Evolutionary conservation across 2,797 vertebrate species (phyloP).

Genomic region (Bovichtus variegatus): DNA sequence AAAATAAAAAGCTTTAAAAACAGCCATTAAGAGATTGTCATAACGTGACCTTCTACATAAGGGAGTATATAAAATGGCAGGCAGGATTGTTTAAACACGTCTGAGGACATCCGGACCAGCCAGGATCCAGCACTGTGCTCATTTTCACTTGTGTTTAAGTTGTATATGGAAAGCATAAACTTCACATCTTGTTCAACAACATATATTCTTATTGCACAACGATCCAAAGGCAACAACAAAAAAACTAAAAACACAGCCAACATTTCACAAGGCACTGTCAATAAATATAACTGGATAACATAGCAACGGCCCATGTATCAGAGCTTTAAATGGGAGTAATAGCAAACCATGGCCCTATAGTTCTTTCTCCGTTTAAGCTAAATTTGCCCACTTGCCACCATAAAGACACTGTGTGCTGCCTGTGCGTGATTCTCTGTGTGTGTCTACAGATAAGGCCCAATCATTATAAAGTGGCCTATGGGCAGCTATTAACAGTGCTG

Average conservation of each 20-base stretch:
- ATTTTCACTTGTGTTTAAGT: neutral
- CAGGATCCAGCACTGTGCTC: neutral
- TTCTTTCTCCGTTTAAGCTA: slow-evolving; percentile 42
- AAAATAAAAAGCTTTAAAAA: neutral
- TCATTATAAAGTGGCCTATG: slow-evolving; percentile 76
- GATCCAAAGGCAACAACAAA: neutral
- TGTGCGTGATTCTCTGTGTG: slow-evolving; percentile 54
- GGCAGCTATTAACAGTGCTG: slow-evolving; percentile 74
- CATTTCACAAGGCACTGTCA: neutral
- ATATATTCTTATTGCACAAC: neutral
- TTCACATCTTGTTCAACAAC: neutral
- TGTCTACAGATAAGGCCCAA: slow-evolving; percentile 69
- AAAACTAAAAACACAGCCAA: neutral
- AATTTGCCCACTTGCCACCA: slow-evolving; percentile 35
- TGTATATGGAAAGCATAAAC: neutral
- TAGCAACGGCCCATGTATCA: neutral
- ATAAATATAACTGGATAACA: slow-evolving; percentile 20
- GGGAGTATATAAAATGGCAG: neutral
- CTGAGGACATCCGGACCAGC: neutral
- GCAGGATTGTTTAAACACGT: neutral
- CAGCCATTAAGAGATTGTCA: slow-evolving; percentile 5
- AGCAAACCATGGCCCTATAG: neutral
- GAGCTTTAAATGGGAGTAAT: slow-evolving; percentile 37
- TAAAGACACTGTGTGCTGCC: slow-evolving; percentile 44
- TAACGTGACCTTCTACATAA: neutral